Percentiles rank a stretch among this genome's conserved stretches.
These are phyloP conservation scores for Platichthys flesus DNA, from an alignment of 2,113 vertebrate genomes.

Conservation along the genomic window DNA sequence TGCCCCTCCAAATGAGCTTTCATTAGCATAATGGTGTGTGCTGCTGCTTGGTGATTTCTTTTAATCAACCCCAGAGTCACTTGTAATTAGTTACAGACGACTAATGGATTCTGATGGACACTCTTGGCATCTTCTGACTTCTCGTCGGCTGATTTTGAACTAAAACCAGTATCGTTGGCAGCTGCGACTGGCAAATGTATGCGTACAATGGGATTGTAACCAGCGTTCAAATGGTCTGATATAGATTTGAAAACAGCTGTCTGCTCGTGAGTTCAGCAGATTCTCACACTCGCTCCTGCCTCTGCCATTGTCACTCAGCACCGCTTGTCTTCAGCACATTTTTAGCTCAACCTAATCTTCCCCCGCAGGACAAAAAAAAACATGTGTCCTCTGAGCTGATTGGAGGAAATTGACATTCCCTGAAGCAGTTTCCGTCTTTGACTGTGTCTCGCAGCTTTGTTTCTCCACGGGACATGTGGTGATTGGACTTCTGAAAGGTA, in stretches of 20 bases:
- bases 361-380: constrained; percentile 36
- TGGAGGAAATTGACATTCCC: constrained; percentile 74
- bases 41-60: constrained; percentile 74
- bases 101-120: constrained; percentile 78
- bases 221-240: constrained; percentile 29
- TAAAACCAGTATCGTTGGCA: constrained; percentile 43
- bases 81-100: constrained; percentile 74
- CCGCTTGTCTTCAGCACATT: constrained; percentile 43
- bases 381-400: constrained; percentile 33
- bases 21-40: constrained; percentile 80
- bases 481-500: constrained; percentile 76
- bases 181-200: constrained; percentile 31
- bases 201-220: constrained; percentile 23
- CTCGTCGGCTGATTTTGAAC: constrained; percentile 43
- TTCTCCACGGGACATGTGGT: constrained; percentile 69
- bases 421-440: constrained; percentile 46
- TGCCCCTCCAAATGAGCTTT: constrained; percentile 74
- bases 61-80: constrained; percentile 79
- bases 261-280: constrained; percentile 1
- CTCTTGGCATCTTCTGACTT: constrained; percentile 57
- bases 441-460: constrained; percentile 60
- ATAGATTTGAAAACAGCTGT: constrained; percentile 41
- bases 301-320: constrained; percentile 21
- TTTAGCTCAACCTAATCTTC: constrained; percentile 59
- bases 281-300: constrained; percentile 26